phyloP scores from a whole-genome alignment of 2,113 vertebrate species.

The Crocuta crocuta region DNA sequence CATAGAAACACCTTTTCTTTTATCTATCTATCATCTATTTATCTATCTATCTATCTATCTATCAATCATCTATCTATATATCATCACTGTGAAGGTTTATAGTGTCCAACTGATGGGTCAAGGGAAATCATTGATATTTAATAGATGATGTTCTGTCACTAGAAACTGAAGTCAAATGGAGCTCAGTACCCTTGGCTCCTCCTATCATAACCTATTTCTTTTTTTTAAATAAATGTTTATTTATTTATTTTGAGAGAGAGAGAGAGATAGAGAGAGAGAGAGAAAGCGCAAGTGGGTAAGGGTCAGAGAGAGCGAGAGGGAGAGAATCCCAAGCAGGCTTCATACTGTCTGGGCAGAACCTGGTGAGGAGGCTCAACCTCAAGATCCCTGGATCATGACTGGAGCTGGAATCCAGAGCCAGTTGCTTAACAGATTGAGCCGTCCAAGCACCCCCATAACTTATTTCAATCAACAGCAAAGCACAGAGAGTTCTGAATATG shows the following conservation, averaged over 20 bases:
- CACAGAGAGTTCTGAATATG: neutral
- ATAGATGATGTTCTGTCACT: neutral
- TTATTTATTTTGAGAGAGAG: too few species aligned
- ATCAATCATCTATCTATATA: neutral
- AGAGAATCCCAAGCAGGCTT: too few species aligned
- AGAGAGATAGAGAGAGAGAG: too few species aligned
- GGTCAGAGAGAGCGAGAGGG: too few species aligned
- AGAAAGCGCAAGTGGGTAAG: too few species aligned
- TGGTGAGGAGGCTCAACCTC: too few species aligned
- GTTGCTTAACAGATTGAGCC: too few species aligned
- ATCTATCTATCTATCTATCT: too few species aligned
- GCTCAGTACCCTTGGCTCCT: neutral
- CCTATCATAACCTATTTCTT: neutral
- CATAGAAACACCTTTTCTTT: neutral
- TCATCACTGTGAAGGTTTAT: neutral
- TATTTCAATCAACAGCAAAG: neutral
- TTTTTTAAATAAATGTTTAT: too few species aligned
- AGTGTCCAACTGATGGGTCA: neutral
- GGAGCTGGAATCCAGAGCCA: too few species aligned
- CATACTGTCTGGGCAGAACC: too few species aligned
- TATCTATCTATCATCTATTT: neutral
- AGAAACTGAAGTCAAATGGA: neutral
- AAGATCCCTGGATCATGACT: too few species aligned
- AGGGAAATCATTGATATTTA: neutral
- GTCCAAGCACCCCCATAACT: neutral